phyloP scores from a whole-genome alignment of 23 tunicate species.

The Styela clava region DNA sequence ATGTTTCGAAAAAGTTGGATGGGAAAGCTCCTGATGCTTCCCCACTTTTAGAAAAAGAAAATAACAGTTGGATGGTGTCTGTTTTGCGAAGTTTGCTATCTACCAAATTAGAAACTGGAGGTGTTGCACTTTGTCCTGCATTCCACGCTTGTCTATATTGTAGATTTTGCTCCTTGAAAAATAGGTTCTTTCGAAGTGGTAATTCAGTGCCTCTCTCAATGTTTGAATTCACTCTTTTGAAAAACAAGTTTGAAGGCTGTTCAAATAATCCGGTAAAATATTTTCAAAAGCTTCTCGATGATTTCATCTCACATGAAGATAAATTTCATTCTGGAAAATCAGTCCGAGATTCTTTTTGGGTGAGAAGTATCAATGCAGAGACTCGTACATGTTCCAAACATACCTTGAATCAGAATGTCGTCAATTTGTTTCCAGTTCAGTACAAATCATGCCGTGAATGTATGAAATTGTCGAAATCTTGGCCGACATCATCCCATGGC shows the following conservation, averaged over 20 bases:
- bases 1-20: too few relatives aligned
- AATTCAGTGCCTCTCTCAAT: neutral
- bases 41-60: neutral
- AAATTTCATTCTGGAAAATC: neutral
- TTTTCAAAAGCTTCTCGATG: neutral
- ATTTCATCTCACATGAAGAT: neutral
- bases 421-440: neutral
- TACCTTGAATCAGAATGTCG: neutral
- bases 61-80: neutral
- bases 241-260: neutral
- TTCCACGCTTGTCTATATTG: neutral
- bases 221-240: neutral
- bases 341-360: neutral
- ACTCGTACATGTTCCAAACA: neutral
- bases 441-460: constrained; percentile 6
- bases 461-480: neutral
- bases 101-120: neutral
- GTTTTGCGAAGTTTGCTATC: neutral
- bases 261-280: neutral
- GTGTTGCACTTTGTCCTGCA: neutral
- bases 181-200: neutral
- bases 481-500: neutral
- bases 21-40: too few relatives aligned
- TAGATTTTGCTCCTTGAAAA: neutral
- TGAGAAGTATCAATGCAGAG: neutral